These are phyloP conservation scores for Ormyrus thymus DNA, from an alignment of 2,888 invertebrate species.

Conservation along the genomic window DNA sequence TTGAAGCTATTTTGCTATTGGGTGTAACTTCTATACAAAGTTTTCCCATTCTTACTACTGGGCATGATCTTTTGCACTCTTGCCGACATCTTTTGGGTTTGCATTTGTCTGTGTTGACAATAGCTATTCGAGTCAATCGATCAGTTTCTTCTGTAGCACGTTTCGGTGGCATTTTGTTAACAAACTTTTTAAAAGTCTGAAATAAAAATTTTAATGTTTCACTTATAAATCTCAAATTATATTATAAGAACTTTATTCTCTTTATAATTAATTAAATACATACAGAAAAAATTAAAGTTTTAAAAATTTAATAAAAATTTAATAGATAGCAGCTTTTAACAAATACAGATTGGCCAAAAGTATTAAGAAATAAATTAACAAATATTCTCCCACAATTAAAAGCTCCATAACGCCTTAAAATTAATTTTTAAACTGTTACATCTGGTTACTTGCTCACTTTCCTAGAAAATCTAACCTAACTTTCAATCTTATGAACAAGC, in stretches of 20 bases:
- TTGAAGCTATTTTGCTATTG: slow-evolving; percentile 95
- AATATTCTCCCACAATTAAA: not conserved
- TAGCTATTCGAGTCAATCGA: slow-evolving; percentile 97
- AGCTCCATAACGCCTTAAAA: not conserved
- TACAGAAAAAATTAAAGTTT: not conserved
- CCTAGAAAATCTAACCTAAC: slow-evolving; percentile 46
- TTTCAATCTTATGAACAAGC: slow-evolving; percentile 25
- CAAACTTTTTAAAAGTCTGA: slow-evolving; percentile 12
- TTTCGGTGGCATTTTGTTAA: slow-evolving; percentile 80
- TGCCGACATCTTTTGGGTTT: slow-evolving; percentile 99
- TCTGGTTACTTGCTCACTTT: slow-evolving; percentile 21
- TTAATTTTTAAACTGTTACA: slow-evolving; percentile 26
- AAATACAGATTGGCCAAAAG: not conserved
- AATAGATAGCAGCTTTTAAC: not conserved
- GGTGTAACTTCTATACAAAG: slow-evolving; percentile 98
- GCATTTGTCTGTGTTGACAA: slow-evolving; percentile 98
- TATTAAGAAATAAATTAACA: not conserved
- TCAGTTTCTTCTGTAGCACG: slow-evolving; percentile 90
- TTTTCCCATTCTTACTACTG: slow-evolving; percentile 99
- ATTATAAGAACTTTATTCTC: not conserved
- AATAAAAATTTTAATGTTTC: slow-evolving; percentile 17
- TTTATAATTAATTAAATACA: not conserved
- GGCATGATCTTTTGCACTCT: slow-evolving; percentile 99
- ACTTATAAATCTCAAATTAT: not conserved
- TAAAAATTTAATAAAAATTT: slow-evolving; percentile 20